Percentiles rank a stretch among this genome's conserved stretches.
Evolutionary conservation across 2,113 vertebrate genomes (phyloP).

Genomic region (Archocentrus centrarchus): DNA sequence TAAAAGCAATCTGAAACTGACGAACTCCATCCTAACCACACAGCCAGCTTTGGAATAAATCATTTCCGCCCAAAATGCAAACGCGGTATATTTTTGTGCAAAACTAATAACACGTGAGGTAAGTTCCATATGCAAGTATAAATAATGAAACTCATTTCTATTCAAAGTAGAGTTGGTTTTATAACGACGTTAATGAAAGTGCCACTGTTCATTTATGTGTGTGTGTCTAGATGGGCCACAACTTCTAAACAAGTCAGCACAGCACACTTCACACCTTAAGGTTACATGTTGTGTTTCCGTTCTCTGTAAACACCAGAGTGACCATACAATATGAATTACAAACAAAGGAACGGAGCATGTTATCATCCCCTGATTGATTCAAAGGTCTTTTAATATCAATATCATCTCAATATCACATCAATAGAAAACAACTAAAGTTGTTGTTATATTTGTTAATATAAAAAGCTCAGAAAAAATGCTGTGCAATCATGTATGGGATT

Average conservation of each 20-base stretch:
- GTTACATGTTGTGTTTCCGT: background rate
- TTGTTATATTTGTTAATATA: background rate
- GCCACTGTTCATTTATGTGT: background rate
- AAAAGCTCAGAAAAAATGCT: too few relatives aligned
- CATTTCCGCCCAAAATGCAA: background rate
- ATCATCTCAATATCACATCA: background rate
- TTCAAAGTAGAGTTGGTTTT: background rate
- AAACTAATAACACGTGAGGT: background rate
- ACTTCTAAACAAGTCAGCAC: background rate
- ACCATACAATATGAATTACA: background rate
- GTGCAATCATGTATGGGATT: too few relatives aligned
- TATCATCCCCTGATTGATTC: background rate
- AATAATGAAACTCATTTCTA: background rate
- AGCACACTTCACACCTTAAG: background rate
- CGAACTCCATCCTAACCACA: background rate
- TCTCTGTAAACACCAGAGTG: background rate
- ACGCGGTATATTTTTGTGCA: background rate
- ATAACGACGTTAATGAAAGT: background rate
- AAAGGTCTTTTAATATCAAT: background rate
- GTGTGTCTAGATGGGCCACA: background rate
- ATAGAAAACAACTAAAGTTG: background rate
- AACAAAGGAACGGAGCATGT: background rate
- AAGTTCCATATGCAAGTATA: background rate
- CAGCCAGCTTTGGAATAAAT: background rate
- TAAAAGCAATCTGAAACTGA: slow-evolving; percentile 1